Evolutionary conservation across 1,140 invertebrate species (phyloP), one percentile per base, ranked within the genome.

Genomic region (Leptonema lineaticorne): DNA sequence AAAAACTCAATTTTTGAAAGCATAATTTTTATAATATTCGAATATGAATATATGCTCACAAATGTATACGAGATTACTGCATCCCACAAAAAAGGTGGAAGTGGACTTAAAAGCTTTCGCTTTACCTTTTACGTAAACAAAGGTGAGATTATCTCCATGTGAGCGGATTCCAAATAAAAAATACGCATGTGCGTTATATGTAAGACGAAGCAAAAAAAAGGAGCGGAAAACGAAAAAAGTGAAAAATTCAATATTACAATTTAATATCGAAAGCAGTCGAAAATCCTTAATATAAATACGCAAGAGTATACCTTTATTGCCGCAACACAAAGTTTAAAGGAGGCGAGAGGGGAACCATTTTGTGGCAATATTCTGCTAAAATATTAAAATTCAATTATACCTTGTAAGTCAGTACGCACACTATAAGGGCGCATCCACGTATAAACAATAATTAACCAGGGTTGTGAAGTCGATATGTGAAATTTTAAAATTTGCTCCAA

Each of bases 131-230:
- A 53, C 50, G 50, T 53, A 22, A 22, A 26, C 22, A 53, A 53
- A 53, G 50, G 50, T 53, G 22, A 53, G 50, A 53, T 53, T 53
- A 53, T 53, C 37, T 41, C 50, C 50, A 53, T 53, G 27, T 22
- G 46, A 48, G 20, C 3, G 46, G n/a, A 53, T 26, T 53, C n/a
- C 22, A 26, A 53, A 53, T 26, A 7, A 53, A 53, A 53, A 53
- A 22, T 26, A 53, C 2, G 24, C 8, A 50, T 46, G 4, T 16
- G n/a, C n/a, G n/a, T 20, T 48, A 53, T 53, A 53, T 16, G 9
- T 22, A 20, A 16, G 18, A 4, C 46, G 46, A 50, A 46, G 30
- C 30, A 11, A 33, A 33, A 33, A 33, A 33, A 6, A 33, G 11
- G 5, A 33, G 11, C 30, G 30, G 11, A 33, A 33, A 33, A 33